A percentile compares a stretch with the other conserved stretches of the same genome.
These are phyloP conservation scores for Distichodus sexfasciatus DNA, from an alignment of 2,797 vertebrate genomes.

Conservation along the genomic window DNA sequence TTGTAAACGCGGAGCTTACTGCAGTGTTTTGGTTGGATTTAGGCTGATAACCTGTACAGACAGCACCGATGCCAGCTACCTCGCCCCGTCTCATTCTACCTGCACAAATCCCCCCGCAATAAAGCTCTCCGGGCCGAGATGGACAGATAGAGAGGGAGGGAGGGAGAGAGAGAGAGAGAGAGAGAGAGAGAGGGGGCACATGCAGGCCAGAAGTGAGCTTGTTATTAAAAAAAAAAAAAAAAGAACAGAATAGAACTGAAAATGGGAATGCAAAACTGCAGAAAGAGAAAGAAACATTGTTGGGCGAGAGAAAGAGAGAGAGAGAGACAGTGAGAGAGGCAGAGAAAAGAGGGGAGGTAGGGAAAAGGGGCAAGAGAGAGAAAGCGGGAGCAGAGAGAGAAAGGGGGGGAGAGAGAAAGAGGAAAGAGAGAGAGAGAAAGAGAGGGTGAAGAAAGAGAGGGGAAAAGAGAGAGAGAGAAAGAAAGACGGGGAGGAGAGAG, in stretches of 20 bases:
- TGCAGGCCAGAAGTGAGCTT: neutral
- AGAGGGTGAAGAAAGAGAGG: neutral
- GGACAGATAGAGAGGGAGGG: neutral
- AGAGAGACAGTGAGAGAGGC: no score
- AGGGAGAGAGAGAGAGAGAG: neutral
- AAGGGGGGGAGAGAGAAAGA: no score
- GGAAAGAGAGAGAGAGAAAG: slow-evolving; percentile 3
- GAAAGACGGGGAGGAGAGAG: neutral
- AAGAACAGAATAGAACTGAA: no score
- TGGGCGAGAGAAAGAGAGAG: no score
- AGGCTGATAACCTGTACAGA: slow-evolving; percentile 58
- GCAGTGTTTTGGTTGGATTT: slow-evolving; percentile 59
- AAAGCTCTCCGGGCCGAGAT: slow-evolving; percentile 2
- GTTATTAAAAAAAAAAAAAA: neutral
- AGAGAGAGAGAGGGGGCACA: neutral
- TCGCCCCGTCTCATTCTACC: slow-evolving; percentile 16
- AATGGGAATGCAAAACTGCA: no score
- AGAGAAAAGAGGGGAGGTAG: no score
- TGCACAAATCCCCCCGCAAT: neutral
- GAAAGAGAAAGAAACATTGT: no score
- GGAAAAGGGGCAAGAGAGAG: no score
- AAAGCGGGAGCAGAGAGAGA: no score
- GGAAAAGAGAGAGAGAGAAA: no score
- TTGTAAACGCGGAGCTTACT: slow-evolving; percentile 62
- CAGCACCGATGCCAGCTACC: slow-evolving; percentile 36